phyloP scores from a whole-genome alignment of 1,140 invertebrate genomes.

The Helicoverpa zea region DNA sequence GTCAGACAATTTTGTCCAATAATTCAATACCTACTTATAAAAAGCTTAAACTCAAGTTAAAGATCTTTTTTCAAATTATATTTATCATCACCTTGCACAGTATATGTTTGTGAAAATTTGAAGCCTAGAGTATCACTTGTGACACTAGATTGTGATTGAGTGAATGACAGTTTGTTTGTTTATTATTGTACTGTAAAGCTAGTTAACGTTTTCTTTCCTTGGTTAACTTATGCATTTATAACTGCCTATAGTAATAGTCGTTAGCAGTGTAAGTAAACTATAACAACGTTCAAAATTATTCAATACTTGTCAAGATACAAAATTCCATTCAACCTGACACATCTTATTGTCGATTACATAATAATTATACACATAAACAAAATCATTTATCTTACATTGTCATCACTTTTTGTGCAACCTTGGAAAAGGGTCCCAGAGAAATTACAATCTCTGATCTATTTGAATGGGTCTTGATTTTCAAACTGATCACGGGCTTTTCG shows the following conservation, averaged over 20 bases:
- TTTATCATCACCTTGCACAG: too few relatives aligned
- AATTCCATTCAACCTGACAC: slow-evolving; percentile 1
- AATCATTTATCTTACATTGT: slow-evolving; percentile 9
- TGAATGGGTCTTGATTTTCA: slow-evolving; percentile 67
- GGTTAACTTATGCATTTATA: background rate
- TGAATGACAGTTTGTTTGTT: too few relatives aligned
- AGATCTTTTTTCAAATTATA: too few relatives aligned
- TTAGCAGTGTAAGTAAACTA: background rate
- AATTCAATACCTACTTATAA: too few relatives aligned
- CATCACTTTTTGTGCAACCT: slow-evolving; percentile 5
- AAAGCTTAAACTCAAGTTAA: too few relatives aligned
- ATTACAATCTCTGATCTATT: slow-evolving; percentile 18
- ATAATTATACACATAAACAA: background rate
- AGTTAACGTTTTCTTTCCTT: too few relatives aligned
- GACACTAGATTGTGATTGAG: too few relatives aligned
- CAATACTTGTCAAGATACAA: background rate
- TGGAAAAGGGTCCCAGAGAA: background rate
- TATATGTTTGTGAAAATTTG: too few relatives aligned
- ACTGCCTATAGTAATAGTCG: background rate
- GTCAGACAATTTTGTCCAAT: too few relatives aligned
- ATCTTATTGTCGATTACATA: background rate
- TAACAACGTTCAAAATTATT: slow-evolving; percentile 9
- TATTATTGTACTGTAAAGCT: too few relatives aligned
- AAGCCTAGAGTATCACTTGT: too few relatives aligned
- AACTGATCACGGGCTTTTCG: slow-evolving; percentile 85